Evolutionary conservation across 2,797 vertebrate genomes (phyloP).

Genomic region (Sebastes vulpes): DNA sequence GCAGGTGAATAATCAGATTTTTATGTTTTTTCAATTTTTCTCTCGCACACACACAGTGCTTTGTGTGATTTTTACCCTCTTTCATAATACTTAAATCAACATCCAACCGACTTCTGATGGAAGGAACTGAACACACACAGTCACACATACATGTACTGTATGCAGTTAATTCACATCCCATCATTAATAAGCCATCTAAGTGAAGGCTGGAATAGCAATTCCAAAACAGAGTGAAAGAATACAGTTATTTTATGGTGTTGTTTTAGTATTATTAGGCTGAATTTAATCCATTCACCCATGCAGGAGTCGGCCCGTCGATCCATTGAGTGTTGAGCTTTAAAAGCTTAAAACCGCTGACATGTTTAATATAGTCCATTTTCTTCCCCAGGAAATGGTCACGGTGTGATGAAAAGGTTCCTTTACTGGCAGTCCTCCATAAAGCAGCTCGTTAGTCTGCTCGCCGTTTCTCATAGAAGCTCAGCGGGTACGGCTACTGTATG

Average conservation of each 20-base stretch:
- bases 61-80: constrained; percentile 36
- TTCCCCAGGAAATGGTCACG: constrained; percentile 54
- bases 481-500: constrained; percentile 31
- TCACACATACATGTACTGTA: background rate
- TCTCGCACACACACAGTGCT: constrained; percentile 10
- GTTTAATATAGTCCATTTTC: constrained; percentile 61
- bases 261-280: constrained; percentile 50
- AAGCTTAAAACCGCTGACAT: constrained; percentile 44
- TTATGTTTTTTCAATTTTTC: constrained; percentile 35
- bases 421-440: constrained; percentile 61
- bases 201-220: constrained; percentile 20
- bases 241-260: constrained; percentile 45
- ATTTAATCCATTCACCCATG: constrained; percentile 34
- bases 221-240: constrained; percentile 13
- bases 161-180: constrained; percentile 17
- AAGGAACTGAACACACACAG: constrained; percentile 7
- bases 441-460: constrained; percentile 46
- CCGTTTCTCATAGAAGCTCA: constrained; percentile 13
- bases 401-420: constrained; percentile 64
- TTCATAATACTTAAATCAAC: constrained; percentile 44
- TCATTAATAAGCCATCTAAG: constrained; percentile 41
- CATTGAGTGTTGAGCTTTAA: constrained; percentile 19
- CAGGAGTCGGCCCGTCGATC: constrained; percentile 38
- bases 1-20: constrained; percentile 52
- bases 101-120: background rate